phyloP scores from a whole-genome alignment of 1,140 invertebrate species.

The Drosophila athabasca region DNA sequence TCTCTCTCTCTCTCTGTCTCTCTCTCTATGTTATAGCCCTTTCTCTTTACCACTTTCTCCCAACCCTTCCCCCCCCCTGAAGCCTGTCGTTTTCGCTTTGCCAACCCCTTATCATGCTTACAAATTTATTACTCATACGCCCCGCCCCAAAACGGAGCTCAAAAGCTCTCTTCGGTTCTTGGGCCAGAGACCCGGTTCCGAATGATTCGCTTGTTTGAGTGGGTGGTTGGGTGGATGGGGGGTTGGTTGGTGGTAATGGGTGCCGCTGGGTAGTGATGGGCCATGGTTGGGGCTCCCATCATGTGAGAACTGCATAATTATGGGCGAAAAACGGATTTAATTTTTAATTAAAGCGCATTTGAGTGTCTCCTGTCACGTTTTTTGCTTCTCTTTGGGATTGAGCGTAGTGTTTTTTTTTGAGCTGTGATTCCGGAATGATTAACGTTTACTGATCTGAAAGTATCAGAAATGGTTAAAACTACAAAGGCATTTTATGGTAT shows the following conservation, averaged over 20 bases:
- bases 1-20: conserved; percentile 7
- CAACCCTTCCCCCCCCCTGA: not conserved
- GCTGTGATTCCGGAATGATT: conserved; percentile 4
- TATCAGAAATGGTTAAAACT: too few species aligned
- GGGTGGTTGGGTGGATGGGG: not conserved
- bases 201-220: conserved; percentile 41
- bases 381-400: conserved; percentile 16
- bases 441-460: too few species aligned
- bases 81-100: conserved; percentile 45
- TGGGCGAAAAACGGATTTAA: conserved; percentile 72
- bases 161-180: conserved; percentile 38
- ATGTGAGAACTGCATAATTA: conserved; percentile 75
- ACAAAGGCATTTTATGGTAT: too few species aligned
- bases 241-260: not conserved
- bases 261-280: not conserved
- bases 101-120: conserved; percentile 59
- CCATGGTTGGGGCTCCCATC: conserved; percentile 27
- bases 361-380: conserved; percentile 34
- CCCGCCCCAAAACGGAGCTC: conserved; percentile 31
- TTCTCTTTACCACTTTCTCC: conserved; percentile 4
- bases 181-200: conserved; percentile 49
- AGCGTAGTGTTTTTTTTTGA: conserved; percentile 26
- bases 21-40: not conserved
- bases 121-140: conserved; percentile 68
- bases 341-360: conserved; percentile 77